Evolutionary conservation across 2,113 vertebrate species (phyloP), one percentile per base, ranked within the genome.

Genomic region (Tichodroma muraria): DNA sequence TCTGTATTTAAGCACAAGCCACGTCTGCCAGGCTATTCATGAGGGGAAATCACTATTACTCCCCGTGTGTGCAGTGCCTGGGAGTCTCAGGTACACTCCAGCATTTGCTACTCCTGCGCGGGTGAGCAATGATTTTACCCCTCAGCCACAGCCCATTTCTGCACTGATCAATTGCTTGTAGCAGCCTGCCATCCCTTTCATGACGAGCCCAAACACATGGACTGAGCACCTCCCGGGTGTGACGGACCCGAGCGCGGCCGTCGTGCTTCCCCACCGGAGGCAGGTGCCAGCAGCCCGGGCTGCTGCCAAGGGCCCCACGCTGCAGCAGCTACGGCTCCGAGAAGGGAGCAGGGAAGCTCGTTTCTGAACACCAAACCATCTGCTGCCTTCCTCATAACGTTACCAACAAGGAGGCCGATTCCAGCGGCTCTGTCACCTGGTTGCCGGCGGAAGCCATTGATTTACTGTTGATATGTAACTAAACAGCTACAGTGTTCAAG

Each of bases 241-340:
- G 13, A 42, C 40, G 6, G 40, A 42, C n/a, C 15, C 0, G 0
- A 56, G 81, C 7, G 17, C 0, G 0, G 40, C 0, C 0, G 11
- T 9, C 1, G 0, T 9, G 47, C 52, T 8, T 40, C 28, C 56
- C 47, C 60, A 37, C 7, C 0, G 1, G 50, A 64, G 33, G 40
- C 1, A 6, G 0, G 3, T 9, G 61, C 53, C 1, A 2, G 50
- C 72, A 84, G 83, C 60, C 35, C 38, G 8, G 42, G 56, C 59
- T 70, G 72, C 28, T 15, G 12, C 40, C 40, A 40, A 42, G 40
- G 18, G 75, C 17, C 42, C 45, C 72, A 33, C 0, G 0, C 28
- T 35, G 60, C 42, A 68, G 60, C 60, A 70, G 37, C n/a, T n/a
- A n/a, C n/a, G n/a, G n/a, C n/a, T n/a, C 3, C 0, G 42, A 63